A percentile compares a stretch with the other conserved stretches of the same genome.
phyloP scores from a whole-genome alignment of 2,888 invertebrate species.

The Bursaphelenchus okinawaensis region DNA sequence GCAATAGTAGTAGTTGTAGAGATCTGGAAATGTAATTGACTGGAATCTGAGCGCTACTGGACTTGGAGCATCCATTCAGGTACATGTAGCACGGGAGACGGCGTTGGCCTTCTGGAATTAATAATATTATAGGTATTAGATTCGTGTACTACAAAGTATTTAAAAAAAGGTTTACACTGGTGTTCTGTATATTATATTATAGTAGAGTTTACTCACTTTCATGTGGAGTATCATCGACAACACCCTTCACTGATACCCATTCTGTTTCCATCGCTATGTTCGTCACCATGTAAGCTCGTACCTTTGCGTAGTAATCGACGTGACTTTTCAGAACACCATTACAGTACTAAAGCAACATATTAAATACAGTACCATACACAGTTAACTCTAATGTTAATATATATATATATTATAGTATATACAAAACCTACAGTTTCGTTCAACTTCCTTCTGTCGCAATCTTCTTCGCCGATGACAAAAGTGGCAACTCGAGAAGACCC shows the following conservation, averaged over 20 bases:
- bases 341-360: conserved; percentile 49
- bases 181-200: conserved; percentile 9
- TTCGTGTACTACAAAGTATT: neutral
- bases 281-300: conserved; percentile 49
- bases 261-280: conserved; percentile 54
- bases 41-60: neutral
- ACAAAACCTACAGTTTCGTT: conserved; percentile 43
- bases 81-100: conserved; percentile 56
- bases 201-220: conserved; percentile 11
- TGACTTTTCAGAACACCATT: conserved; percentile 50
- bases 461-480: conserved; percentile 47
- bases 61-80: conserved; percentile 44
- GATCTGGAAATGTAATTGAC: neutral
- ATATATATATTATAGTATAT: neutral
- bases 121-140: conserved; percentile 20
- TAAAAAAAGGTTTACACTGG: no score
- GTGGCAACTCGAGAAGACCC: conserved; percentile 30
- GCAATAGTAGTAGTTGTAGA: conserved; percentile 4
- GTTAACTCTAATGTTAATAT: no score
- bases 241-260: conserved; percentile 47
- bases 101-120: conserved; percentile 23
- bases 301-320: conserved; percentile 47
- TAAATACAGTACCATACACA: no score
- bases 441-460: conserved; percentile 45
- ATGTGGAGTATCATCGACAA: conserved; percentile 24